Evolutionary conservation across 2,113 vertebrate genomes (phyloP).

Genomic region (Neodon shergylaensis): DNA sequence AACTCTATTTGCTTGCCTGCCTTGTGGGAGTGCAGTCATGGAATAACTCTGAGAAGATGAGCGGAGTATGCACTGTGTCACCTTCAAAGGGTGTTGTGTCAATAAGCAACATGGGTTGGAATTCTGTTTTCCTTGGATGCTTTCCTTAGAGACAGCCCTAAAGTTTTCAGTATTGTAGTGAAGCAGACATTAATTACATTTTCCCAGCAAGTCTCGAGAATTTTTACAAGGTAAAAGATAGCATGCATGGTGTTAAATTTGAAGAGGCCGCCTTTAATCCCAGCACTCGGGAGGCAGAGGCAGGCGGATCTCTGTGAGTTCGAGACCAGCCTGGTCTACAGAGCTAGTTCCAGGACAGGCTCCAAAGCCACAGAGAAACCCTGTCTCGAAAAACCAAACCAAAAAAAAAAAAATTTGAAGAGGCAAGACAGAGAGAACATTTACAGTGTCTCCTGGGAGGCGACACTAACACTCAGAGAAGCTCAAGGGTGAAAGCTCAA

Average conservation of each 20-base stretch:
- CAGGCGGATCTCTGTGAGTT: too few species aligned
- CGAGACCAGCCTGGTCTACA: too few species aligned
- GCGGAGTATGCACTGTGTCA: background rate
- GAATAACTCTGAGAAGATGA: background rate
- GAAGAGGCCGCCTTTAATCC: too few species aligned
- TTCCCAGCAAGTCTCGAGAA: background rate
- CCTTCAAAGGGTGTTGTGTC: background rate
- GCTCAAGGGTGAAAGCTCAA: background rate
- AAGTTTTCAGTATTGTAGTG: background rate
- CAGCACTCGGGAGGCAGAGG: too few species aligned
- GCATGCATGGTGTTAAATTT: background rate
- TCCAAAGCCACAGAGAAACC: too few species aligned
- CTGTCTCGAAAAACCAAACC: too few species aligned
- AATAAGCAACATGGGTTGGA: background rate
- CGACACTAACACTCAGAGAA: background rate
- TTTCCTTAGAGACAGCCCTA: background rate
- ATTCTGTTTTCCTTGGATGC: background rate
- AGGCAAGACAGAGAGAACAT: background rate
- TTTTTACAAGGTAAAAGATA: background rate
- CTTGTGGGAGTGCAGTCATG: background rate
- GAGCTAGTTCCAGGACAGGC: too few species aligned
- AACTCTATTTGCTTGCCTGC: background rate
- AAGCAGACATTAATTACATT: background rate
- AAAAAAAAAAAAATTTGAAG: background rate
- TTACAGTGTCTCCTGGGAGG: background rate